Evolutionary conservation across 2,113 vertebrate genomes (phyloP).

Genomic region (Polypterus senegalus): DNA sequence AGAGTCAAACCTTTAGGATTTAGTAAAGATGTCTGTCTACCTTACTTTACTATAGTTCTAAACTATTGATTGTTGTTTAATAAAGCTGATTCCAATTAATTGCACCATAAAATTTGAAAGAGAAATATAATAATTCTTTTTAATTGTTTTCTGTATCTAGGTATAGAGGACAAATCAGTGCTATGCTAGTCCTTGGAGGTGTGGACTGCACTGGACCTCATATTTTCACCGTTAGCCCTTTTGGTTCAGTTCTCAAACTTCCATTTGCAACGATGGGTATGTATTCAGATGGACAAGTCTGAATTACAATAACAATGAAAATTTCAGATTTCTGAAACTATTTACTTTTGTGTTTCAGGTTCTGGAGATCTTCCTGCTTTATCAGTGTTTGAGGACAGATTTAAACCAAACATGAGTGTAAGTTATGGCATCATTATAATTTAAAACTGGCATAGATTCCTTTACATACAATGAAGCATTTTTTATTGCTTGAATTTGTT

Average conservation of each 20-base stretch:
- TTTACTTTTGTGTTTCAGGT: slow-evolving; percentile 34
- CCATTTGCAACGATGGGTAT: slow-evolving; percentile 63
- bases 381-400: slow-evolving; percentile 64
- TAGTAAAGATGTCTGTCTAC: too few species aligned
- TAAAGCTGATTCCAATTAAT: too few species aligned
- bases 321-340: not conserved
- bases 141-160: slow-evolving; percentile 25
- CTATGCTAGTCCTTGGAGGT: slow-evolving; percentile 61
- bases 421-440: not conserved
- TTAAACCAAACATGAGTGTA: slow-evolving; percentile 58
- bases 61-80: too few species aligned
- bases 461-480: too few species aligned
- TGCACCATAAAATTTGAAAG: too few species aligned
- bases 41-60: too few species aligned
- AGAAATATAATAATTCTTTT: too few species aligned
- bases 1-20: too few species aligned
- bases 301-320: not conserved
- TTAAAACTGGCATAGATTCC: too few species aligned
- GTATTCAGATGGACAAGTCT: not conserved
- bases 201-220: slow-evolving; percentile 58
- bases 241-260: slow-evolving; percentile 46
- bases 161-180: slow-evolving; percentile 61
- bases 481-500: too few species aligned
- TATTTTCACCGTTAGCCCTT: slow-evolving; percentile 56
- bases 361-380: slow-evolving; percentile 62